A percentile compares a stretch with the other conserved stretches of the same genome.
These are phyloP conservation scores for Trichonephila clavipes DNA, from an alignment of 1,140 invertebrate genomes.

Conservation along the genomic window DNA sequence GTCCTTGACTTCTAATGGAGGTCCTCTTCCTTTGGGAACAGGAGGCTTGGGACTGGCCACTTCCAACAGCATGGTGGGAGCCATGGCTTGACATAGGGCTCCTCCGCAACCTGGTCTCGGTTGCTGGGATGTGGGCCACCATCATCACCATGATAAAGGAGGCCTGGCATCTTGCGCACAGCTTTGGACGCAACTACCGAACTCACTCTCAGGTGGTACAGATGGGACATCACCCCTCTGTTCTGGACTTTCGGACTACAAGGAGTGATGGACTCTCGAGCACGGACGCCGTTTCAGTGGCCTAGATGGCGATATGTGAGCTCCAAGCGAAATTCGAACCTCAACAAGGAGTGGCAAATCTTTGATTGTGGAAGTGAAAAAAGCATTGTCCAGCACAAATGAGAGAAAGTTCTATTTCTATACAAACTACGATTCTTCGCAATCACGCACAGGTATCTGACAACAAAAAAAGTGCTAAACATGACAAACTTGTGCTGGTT, in stretches of 20 bases:
- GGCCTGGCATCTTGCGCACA: slow-evolving; percentile 63
- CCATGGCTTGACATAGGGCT: slow-evolving; percentile 78
- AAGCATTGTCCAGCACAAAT: neutral
- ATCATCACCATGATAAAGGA: slow-evolving; percentile 58
- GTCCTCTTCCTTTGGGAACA: slow-evolving; percentile 79
- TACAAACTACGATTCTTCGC: neutral
- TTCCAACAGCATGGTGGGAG: slow-evolving; percentile 80
- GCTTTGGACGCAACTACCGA: slow-evolving; percentile 71
- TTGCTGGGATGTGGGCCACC: slow-evolving; percentile 64
- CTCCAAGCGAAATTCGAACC: neutral
- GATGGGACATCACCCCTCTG: slow-evolving; percentile 50
- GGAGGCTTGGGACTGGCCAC: slow-evolving; percentile 80
- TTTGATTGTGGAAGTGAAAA: neutral
- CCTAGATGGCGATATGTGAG: neutral
- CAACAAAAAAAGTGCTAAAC: neutral
- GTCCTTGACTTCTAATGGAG: slow-evolving; percentile 78
- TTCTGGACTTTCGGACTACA: slow-evolving; percentile 53
- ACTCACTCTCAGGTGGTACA: slow-evolving; percentile 29
- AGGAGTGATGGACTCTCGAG: neutral
- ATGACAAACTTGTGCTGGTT: neutral
- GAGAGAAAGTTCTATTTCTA: slow-evolving; percentile 17
- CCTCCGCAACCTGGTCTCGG: slow-evolving; percentile 60
- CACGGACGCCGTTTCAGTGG: neutral
- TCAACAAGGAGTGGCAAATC: neutral
- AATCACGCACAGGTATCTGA: slow-evolving; percentile 37